These are phyloP conservation scores for Eucidaris tribuloides DNA, from an alignment of 35 echinoderm and acorn worm species.

Conservation along the genomic window DNA sequence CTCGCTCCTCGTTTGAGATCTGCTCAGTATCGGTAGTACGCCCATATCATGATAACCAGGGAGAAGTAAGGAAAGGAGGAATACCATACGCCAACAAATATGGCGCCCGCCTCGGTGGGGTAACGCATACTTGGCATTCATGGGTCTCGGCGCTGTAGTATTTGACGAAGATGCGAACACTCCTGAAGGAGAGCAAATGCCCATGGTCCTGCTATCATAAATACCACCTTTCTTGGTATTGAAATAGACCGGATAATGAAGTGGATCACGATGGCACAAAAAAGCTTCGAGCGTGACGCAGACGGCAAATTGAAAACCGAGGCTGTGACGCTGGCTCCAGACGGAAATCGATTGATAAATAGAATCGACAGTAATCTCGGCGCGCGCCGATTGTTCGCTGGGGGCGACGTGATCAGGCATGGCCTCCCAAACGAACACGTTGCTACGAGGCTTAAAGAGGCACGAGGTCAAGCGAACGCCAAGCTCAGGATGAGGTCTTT, in stretches of 20 bases:
- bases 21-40: conserved; percentile 59
- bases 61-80: conserved; percentile 88
- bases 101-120: conserved; percentile 1
- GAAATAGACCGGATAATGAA: conserved; percentile 75
- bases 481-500: conserved; percentile 92
- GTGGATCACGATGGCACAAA: conserved; percentile 81
- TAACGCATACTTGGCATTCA: conserved; percentile 63
- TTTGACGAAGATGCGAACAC: conserved; percentile 81
- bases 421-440: conserved; percentile 81
- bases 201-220: conserved; percentile 63
- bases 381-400: conserved; percentile 11
- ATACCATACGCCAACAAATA: conserved; percentile 58
- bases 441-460: conserved; percentile 69
- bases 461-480: conserved; percentile 67
- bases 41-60: conserved; percentile 80
- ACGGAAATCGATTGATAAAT: conserved; percentile 63
- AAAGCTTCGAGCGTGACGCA: conserved; percentile 86
- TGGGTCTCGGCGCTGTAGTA: no score
- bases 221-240: conserved; percentile 45
- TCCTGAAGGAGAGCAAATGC: conserved; percentile 60
- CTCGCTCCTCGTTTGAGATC: conserved; percentile 53
- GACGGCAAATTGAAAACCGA: conserved; percentile 91
- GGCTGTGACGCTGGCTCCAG: conserved; percentile 82
- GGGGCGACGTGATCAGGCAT: neutral
- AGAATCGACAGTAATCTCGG: conserved; percentile 73